Base-by-base conservation (phyloP, 2,888 invertebrate genomes). In the Atrina japonica region DNA sequence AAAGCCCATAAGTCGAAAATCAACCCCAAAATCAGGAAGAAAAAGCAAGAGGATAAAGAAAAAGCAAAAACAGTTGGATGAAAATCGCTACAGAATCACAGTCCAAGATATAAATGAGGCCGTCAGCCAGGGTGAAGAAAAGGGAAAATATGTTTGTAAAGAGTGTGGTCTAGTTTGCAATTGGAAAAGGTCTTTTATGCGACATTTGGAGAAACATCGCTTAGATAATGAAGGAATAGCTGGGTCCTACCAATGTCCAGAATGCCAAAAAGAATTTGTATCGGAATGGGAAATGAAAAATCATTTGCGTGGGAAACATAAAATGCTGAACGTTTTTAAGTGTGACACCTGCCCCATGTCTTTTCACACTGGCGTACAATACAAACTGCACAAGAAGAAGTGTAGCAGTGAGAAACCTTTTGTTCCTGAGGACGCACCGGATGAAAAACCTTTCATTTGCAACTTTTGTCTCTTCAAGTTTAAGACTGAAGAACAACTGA, bases 281-380 rank as follows among this genome's bases (percentile, higher is more conserved):
- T 61, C 61, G 0, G 61, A 61, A 21, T 61, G 61, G 61, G 61
- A 61, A 21, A 61, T 61, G 61, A 61, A 61, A 23, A 61, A 61
- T 49, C 61, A 61, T 16, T 21, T 61, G 61, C 45, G 61, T 29
- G 61, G 61, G 6, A 61, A 61, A 49, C 61, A 61, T 16, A 61
- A 61, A 23, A 61, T 61, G 61, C 23, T 61, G 18, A 29, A 29
- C 21, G 61, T 61, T 18, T 61, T 61, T 35, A 47, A 61, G 16
- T 61, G 61, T 61, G 61, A 61, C 35, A 61, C 61, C 16, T 61
- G 61, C 43, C 43, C 61, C 9, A 61, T 45, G 18, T 47, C 27
- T 45, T 61, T 61, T 43, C 47, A 61, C 11, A 61, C 61, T 9
- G 61, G 47, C 7, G 35, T 61, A 18, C 61, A 61, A 29, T 61